Conservation (phyloP, 2,797 vertebrate genomes). For the Acrossocheilus wenchowensis region DNA sequence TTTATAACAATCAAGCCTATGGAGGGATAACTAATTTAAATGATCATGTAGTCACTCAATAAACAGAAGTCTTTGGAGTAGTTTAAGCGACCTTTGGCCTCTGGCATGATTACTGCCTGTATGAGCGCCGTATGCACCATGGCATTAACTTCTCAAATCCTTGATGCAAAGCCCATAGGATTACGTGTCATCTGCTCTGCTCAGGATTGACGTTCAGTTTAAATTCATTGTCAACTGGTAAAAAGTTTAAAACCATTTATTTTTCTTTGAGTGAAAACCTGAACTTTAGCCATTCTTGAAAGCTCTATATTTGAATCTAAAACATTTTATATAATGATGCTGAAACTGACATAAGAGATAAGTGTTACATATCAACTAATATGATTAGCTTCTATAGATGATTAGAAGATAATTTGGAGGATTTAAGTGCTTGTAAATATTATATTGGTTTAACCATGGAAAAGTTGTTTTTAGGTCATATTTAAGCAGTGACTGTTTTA, state of each 20-base stretch:
- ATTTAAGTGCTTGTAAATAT: background rate
- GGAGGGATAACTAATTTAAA: background rate
- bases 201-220: constrained; percentile 40
- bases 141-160: constrained; percentile 57
- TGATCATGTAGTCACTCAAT: background rate
- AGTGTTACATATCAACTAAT: background rate
- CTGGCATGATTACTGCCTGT: constrained; percentile 26
- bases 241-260: background rate
- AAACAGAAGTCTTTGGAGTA: background rate
- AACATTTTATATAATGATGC: background rate
- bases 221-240: constrained; percentile 38
- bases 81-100: constrained; percentile 3
- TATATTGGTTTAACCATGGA: constrained; percentile 1
- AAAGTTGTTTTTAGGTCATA: background rate
- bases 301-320: background rate
- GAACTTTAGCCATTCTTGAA: background rate
- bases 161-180: constrained; percentile 32
- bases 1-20: background rate
- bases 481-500: constrained; percentile 3
- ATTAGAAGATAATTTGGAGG: background rate
- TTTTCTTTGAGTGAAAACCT: background rate
- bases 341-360: too few species aligned
- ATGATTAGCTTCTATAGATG: background rate
- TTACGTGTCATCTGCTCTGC: constrained; percentile 45
- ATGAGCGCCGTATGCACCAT: constrained; percentile 17